These are phyloP conservation scores for Antechinus flavipes DNA, from an alignment of 2,113 vertebrate species.

Conservation along the genomic window DNA sequence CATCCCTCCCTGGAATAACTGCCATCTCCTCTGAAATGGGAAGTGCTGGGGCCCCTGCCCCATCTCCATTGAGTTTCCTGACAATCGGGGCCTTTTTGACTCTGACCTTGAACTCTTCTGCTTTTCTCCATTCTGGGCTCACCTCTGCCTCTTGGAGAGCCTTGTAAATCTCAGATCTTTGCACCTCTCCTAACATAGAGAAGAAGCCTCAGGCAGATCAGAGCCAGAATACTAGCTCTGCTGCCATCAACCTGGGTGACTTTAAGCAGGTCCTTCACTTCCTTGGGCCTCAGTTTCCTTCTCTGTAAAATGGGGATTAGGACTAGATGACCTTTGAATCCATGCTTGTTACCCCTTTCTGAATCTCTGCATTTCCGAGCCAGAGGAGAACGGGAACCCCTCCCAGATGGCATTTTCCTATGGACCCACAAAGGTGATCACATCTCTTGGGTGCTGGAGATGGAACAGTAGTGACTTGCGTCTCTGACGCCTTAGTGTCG, in stretches of 20 bases:
- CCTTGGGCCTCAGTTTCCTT: background rate
- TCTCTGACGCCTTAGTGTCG: background rate
- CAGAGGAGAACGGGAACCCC: background rate
- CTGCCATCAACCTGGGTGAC: background rate
- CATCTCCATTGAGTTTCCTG: background rate
- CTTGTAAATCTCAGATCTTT: background rate
- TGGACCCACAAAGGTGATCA: background rate
- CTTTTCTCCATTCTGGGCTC: background rate
- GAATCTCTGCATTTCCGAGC: background rate
- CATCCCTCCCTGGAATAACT: constrained; percentile 39
- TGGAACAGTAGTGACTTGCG: background rate
- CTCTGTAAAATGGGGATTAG: no score
- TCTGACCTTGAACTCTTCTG: background rate
- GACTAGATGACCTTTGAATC: no score
- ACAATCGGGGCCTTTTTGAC: background rate
- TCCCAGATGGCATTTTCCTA: background rate
- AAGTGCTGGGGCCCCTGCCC: background rate
- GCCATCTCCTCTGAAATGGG: background rate
- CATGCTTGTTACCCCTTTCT: background rate
- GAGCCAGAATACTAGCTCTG: background rate
- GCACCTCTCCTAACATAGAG: background rate
- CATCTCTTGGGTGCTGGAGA: background rate
- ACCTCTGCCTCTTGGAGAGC: background rate
- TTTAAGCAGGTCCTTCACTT: background rate
- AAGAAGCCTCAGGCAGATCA: background rate